These are phyloP conservation scores for Melanotaenia pygmaea DNA, from an alignment of 2,797 vertebrate genomes.

Conservation along the genomic window DNA sequence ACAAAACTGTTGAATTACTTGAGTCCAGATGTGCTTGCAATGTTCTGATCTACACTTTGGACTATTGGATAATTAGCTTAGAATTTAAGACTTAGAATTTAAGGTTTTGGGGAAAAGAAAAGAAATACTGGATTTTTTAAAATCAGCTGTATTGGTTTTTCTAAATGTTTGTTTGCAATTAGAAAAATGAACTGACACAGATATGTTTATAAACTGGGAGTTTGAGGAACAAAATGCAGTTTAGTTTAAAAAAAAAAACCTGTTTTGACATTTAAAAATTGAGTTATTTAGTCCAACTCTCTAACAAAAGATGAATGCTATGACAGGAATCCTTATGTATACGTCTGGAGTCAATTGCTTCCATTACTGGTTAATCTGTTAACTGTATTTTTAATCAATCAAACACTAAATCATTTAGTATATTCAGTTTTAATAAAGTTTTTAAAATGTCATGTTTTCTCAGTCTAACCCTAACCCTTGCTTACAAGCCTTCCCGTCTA, in stretches of 20 bases:
- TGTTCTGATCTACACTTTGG: neutral
- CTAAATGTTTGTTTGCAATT: neutral
- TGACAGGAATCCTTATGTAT: neutral
- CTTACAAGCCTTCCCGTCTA: neutral
- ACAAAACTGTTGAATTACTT: neutral
- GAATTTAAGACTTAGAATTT: neutral
- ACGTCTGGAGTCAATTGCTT: neutral
- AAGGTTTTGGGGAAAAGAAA: neutral
- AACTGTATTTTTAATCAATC: neutral
- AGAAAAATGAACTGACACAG: neutral
- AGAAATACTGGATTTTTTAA: neutral
- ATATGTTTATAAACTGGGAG: neutral
- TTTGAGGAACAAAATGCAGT: neutral
- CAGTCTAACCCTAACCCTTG: neutral
- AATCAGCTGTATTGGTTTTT: neutral
- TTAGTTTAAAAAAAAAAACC: neutral
- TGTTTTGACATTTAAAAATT: neutral
- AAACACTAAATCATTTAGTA: neutral
- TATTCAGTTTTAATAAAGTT: neutral
- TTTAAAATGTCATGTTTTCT: neutral
- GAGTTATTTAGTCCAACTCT: neutral
- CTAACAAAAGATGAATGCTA: neutral
- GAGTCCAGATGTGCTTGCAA: neutral
- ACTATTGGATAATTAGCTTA: neutral
- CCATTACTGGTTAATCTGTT: neutral